Conservation (phyloP, 2,113 vertebrate genomes). For the Onychorhynchus coronatus region DNA sequence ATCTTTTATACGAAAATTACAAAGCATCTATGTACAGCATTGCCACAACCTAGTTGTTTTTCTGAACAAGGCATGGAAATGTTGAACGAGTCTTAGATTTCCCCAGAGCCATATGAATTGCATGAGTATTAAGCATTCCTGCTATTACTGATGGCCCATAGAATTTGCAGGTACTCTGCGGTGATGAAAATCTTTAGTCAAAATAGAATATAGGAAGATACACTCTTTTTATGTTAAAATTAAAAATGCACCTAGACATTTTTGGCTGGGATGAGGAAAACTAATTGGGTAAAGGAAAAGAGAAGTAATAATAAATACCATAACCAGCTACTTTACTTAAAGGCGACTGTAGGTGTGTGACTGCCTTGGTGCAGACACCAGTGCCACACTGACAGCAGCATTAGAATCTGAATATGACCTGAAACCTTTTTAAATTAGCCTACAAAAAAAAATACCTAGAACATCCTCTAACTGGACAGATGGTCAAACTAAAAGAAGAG, state of each 20-base stretch:
- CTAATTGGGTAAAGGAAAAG: neutral
- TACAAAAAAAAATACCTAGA: neutral
- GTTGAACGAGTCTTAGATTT: neutral
- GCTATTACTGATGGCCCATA: neutral
- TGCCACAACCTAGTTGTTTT: neutral
- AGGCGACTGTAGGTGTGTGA: neutral
- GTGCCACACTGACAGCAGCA: neutral
- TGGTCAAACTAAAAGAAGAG: neutral
- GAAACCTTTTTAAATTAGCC: neutral
- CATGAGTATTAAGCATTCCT: neutral
- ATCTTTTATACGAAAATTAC: neutral
- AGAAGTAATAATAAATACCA: neutral
- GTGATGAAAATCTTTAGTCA: neutral
- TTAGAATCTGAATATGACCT: neutral
- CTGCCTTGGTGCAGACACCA: neutral
- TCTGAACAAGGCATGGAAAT: neutral
- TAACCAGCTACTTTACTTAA: neutral
- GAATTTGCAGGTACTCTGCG: neutral
- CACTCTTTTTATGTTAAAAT: neutral
- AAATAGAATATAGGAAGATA: neutral
- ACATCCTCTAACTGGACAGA: neutral
- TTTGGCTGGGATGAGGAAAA: neutral
- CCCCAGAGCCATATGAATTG: neutral
- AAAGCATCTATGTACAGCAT: neutral
- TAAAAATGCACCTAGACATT: neutral